Base-by-base conservation (phyloP, 2,888 invertebrate species). In the Cephus spinipes region DNA sequence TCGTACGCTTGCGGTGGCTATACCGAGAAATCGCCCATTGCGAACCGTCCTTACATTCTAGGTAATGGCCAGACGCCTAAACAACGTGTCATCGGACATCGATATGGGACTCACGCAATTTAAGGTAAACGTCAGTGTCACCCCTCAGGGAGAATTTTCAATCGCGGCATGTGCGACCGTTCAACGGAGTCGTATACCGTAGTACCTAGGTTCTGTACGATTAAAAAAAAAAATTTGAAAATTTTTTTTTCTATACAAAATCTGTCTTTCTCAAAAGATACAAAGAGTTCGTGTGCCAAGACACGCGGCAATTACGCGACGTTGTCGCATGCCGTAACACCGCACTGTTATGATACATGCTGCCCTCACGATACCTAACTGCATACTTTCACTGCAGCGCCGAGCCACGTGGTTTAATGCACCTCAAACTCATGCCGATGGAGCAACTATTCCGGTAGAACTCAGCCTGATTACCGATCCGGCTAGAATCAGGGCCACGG, bases 301-400 rank as follows among this genome's bases (percentile, higher is more conserved):
- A 71, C 30, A 81, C 71, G 84, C 55, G 74, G 80, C 82, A 83
- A 84, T 84, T 85, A 83, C 81, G 80, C 76, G 77, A 73, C 69
- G 71, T 73, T 78, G 79, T 77, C 79, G 79, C 77, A 77, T 73
- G 74, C 79, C 76, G 78, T 78, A 81, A 82, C 23, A 23, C 77
- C 79, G 80, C 76, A 79, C 75, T 81, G 81, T 79, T 79, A 80
- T 69, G 78, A 15, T 55, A 15, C 74, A 23, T 23, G 74, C 33
- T 35, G 12, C 12, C 74, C 55, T 55, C 55, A 6, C 32, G 12
- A 77, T 76, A 74, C 80, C 79, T 79, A 80, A 81, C 75, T 78
- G 79, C 80, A 75, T 80, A 83, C 85, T 85, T 85, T 85, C 86
- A 81, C 85, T 79, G 77, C 74, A 81, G 35, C 74, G 74, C 23